These are phyloP conservation scores for Alfaro cultratus DNA, from an alignment of 2,797 vertebrate genomes.

Conservation along the genomic window DNA sequence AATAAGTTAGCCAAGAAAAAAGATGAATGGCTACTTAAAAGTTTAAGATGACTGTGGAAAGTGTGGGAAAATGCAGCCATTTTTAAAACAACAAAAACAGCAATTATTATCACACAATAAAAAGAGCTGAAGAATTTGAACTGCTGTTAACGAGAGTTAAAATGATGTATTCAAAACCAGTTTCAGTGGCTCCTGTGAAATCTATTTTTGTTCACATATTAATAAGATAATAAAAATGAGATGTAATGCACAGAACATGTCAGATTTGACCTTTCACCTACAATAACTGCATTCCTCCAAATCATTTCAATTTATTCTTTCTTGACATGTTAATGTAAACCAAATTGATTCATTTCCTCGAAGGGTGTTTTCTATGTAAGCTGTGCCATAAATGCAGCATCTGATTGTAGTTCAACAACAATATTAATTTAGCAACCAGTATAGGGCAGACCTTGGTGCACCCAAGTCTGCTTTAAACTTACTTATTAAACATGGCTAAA, in stretches of 20 bases:
- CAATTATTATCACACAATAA: neutral
- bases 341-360: neutral
- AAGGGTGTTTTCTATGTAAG: neutral
- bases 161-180: neutral
- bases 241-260: neutral
- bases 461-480: too few species aligned
- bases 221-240: neutral
- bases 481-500: too few species aligned
- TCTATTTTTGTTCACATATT: neutral
- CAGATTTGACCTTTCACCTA: constrained; percentile 1
- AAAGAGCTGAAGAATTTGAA: constrained; percentile 6
- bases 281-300: neutral
- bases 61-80: neutral
- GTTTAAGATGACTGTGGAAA: constrained; percentile 14
- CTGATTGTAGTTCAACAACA: neutral
- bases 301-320: neutral
- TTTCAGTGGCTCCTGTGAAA: neutral
- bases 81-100: neutral
- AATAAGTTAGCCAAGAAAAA: constrained; percentile 43
- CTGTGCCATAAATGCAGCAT: neutral
- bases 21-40: constrained; percentile 44
- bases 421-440: neutral
- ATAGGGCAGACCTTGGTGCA: neutral
- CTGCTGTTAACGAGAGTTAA: neutral
- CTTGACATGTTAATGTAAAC: neutral